These are phyloP conservation scores for Tympanuchus pallidicinctus DNA, from an alignment of 2,113 vertebrate genomes.

Conservation along the genomic window DNA sequence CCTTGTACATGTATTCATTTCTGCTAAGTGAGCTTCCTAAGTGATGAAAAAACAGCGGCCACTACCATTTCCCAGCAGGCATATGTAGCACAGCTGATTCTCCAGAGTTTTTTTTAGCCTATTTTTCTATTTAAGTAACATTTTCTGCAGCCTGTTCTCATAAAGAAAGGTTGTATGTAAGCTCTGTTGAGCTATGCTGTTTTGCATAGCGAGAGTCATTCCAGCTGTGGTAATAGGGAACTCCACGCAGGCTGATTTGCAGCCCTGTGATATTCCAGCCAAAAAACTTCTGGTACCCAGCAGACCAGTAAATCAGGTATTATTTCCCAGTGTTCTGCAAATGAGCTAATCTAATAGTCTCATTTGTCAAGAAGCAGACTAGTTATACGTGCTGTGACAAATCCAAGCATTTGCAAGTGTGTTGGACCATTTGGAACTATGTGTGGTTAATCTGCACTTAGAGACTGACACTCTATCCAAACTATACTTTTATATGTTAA, in stretches of 20 bases:
- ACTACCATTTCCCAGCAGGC: neutral
- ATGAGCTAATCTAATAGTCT: too few species aligned
- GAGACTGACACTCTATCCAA: neutral
- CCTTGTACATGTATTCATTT: neutral
- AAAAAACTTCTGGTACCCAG: neutral
- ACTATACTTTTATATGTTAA: neutral
- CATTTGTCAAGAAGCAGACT: neutral
- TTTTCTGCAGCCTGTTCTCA: neutral
- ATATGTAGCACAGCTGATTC: neutral
- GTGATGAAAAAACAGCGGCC: neutral
- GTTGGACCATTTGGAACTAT: neutral
- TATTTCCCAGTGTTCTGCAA: neutral
- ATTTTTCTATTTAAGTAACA: neutral
- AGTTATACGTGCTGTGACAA: accelerated
- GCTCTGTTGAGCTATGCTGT: neutral
- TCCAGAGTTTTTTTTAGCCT: neutral
- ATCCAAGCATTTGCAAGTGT: neutral
- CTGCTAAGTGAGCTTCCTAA: neutral
- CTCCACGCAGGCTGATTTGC: neutral
- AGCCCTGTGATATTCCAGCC: neutral
- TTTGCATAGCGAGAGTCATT: neutral
- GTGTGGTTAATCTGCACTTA: neutral
- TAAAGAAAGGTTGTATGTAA: neutral
- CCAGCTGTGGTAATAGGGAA: neutral
- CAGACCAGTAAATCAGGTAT: neutral